Base-by-base conservation (phyloP, 2,797 vertebrate species). In the Rhodeus uyekii region DNA sequence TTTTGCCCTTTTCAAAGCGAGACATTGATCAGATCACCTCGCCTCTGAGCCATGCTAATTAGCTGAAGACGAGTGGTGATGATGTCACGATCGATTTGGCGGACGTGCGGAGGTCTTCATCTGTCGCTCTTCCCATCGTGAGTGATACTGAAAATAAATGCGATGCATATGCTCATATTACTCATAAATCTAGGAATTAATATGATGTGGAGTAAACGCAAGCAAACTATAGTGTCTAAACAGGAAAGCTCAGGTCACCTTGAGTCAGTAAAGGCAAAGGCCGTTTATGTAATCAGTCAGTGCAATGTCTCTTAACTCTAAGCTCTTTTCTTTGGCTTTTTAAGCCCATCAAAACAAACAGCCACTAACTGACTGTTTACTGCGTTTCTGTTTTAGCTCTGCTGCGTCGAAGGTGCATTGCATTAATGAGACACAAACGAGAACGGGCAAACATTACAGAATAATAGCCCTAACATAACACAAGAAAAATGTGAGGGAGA, bases 1-100 rank as follows among this genome's bases (percentile, higher is more conserved):
- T 81, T 83, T 85, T 86, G 87, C 86, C 81, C 84, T 87, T 87
- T 87, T 88, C 75, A 89, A 85, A 87, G 85, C 46, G 36, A 85
- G 86, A 80, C 82, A 86, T 77, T 85, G 82, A 87, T 87, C 82
- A 83, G 80, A 85, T 83, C 80, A 72, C 68, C 71, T 85, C 83
- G 60, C 79, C 85, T 85, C 67, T 61, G 76, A 64, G 87, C 83
- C 84, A 87, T 89, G 84, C 86, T 85, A 87, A 87, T 88, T 83
- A 85, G 82, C 78, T 71, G 44, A 74, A 86, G 75, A 64, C 63
- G 38, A 76, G 82, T 74, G 27, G 86, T 81, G 83, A 80, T 74
- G 85, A 84, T 81, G 83, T 82, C 48, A 86, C 71, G 71, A 87
- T 86, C 84, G 72, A 83, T 85, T 81, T 69, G 29, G 22, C 22